Conservation (phyloP, 2,113 vertebrate species). For the Nicator chloris region DNA sequence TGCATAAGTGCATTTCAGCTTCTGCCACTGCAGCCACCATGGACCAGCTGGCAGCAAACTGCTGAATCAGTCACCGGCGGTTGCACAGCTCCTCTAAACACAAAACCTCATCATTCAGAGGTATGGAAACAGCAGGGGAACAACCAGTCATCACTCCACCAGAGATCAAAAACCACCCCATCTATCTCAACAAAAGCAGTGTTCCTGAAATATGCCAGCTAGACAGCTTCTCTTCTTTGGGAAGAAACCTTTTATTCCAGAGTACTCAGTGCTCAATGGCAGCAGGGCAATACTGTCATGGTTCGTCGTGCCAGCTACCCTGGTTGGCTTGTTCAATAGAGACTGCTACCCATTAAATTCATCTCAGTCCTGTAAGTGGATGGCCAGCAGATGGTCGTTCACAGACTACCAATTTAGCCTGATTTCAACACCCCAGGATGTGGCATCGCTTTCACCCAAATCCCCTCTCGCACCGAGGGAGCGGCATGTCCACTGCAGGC, state of each 20-base stretch:
- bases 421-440: background rate
- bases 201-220: background rate
- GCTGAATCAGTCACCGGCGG: background rate
- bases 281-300: background rate
- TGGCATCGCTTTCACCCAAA: background rate
- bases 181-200: background rate
- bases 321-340: background rate
- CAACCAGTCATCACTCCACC: background rate
- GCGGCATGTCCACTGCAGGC: background rate
- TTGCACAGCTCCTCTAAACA: background rate
- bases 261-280: rapidly evolving
- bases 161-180: background rate
- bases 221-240: background rate
- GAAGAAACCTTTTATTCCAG: background rate
- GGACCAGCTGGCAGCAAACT: background rate
- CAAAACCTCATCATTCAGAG: background rate
- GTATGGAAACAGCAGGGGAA: background rate
- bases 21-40: background rate
- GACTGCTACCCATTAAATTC: background rate
- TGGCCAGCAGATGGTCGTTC: background rate
- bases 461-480: background rate
- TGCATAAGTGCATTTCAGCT: background rate
- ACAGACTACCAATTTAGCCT: background rate
- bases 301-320: background rate
- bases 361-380: background rate